Percentiles rank a stretch among this genome's conserved stretches.
phyloP scores from a whole-genome alignment of 2,113 vertebrate species.

The Neolamprologus modestus region DNA sequence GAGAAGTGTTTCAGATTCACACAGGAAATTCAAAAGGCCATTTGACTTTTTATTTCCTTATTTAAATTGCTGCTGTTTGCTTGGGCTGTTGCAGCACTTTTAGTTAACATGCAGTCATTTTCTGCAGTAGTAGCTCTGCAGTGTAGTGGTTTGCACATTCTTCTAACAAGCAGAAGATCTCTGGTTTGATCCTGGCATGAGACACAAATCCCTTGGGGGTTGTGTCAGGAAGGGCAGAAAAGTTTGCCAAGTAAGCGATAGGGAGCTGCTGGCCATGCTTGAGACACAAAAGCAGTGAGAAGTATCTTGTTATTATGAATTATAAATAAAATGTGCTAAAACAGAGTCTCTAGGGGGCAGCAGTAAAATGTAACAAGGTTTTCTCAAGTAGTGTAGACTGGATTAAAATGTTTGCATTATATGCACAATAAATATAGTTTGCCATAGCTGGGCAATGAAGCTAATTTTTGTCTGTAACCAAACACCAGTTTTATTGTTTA shows the following conservation, averaged over 20 bases:
- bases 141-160: not conserved
- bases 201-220: not conserved
- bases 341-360: not conserved
- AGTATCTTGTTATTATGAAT: not conserved
- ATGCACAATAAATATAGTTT: not conserved
- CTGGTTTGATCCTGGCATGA: not conserved
- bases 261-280: not conserved
- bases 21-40: not conserved
- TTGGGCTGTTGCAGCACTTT: not conserved
- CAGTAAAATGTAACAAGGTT: not conserved
- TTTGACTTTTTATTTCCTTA: not conserved
- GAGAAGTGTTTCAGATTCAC: not conserved
- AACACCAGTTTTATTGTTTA: not conserved
- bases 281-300: not conserved
- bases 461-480: not conserved
- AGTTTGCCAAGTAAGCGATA: rapidly evolving
- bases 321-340: not conserved
- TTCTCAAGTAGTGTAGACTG: not conserved
- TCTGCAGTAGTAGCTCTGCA: not conserved
- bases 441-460: not conserved
- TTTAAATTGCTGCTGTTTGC: not conserved
- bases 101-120: not conserved
- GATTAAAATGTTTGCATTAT: not conserved
- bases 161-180: not conserved
- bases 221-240: not conserved